phyloP scores from a whole-genome alignment of 1,140 invertebrate genomes.

The Sinonovacula constricta region DNA sequence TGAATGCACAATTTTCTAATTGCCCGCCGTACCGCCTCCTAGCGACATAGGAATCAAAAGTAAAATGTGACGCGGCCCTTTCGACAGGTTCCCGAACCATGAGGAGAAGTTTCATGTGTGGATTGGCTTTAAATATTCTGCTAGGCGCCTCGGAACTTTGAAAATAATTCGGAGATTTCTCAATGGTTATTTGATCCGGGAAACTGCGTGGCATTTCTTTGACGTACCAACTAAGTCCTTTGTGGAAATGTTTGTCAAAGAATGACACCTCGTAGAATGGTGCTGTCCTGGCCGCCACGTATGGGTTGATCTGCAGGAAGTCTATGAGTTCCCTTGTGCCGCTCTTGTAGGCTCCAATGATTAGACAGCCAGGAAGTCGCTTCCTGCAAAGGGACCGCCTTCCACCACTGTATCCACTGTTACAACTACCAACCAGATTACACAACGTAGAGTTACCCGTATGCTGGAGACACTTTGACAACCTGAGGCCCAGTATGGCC shows the following conservation, averaged over 20 bases:
- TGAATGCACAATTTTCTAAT: conserved; percentile 23
- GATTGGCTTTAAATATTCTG: conserved; percentile 23
- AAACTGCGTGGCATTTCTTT: conserved; percentile 15
- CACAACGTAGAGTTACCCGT: too few species aligned
- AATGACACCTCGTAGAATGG: conserved; percentile 27
- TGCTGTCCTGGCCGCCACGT: conserved; percentile 2
- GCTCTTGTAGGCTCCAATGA: conserved; percentile 38
- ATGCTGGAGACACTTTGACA: too few species aligned
- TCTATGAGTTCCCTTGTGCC: conserved; percentile 38
- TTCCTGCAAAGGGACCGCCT: too few species aligned
- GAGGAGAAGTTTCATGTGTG: conserved; percentile 39
- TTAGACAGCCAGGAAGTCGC: conserved; percentile 15
- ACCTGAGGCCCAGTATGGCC: too few species aligned
- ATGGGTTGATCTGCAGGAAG: conserved; percentile 38
- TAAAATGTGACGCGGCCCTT: conserved; percentile 30
- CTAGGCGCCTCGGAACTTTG: not conserved
- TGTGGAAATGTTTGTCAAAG: conserved; percentile 28
- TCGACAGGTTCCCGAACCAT: conserved; percentile 37
- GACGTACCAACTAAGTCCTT: conserved; percentile 22
- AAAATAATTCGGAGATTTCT: conserved; percentile 49
- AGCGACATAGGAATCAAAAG: conserved; percentile 7
- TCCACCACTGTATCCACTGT: too few species aligned
- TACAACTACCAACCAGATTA: too few species aligned
- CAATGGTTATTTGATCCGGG: conserved; percentile 36
- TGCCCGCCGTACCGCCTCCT: not conserved